Conservation (phyloP, 2,888 invertebrate genomes). For the Hypselothyrea guttata region DNA sequence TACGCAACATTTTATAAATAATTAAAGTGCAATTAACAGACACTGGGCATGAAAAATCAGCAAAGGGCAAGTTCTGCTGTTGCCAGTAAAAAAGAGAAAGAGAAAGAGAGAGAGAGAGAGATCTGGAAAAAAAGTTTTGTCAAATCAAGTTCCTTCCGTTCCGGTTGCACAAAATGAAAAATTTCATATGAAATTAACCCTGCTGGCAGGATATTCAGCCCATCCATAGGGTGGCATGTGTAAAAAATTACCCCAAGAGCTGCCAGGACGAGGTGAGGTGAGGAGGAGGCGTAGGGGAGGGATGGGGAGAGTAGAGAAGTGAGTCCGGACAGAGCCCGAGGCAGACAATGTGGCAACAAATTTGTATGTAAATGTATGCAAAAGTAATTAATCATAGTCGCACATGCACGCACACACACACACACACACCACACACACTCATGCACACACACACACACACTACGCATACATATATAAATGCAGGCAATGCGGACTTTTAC, state of each 20-base stretch:
- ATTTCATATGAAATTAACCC: conserved; percentile 77
- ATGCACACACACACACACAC: conserved; percentile 11
- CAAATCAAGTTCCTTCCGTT: conserved; percentile 74
- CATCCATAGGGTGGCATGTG: conserved; percentile 34
- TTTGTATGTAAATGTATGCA: conserved; percentile 78
- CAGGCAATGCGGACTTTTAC: conserved; percentile 57
- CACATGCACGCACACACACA: conserved; percentile 65
- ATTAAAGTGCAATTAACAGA: conserved; percentile 72
- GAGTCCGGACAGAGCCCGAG: conserved; percentile 45
- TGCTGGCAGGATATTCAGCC: conserved; percentile 47
- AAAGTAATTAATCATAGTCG: conserved; percentile 77
- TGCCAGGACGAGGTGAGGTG: conserved; percentile 1
- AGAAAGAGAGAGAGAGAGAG: conserved; percentile 1
- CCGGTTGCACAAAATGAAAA: conserved; percentile 70
- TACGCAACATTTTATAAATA: conserved; percentile 62
- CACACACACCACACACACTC: conserved; percentile 19
- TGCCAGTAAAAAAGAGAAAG: background rate
- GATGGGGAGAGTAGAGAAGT: conserved; percentile 13
- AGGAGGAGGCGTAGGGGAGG: background rate
- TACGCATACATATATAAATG: conserved; percentile 18
- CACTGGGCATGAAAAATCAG: conserved; percentile 40
- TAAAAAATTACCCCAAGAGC: conserved; percentile 58
- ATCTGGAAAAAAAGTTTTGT: conserved; percentile 67
- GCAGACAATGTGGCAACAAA: conserved; percentile 78
- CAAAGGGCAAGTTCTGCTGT: conserved; percentile 7